Evolutionary conservation across 30 jellyfish, hydroid and myxozoan species (phyloP).

Genomic region (Aurelia aurita): DNA sequence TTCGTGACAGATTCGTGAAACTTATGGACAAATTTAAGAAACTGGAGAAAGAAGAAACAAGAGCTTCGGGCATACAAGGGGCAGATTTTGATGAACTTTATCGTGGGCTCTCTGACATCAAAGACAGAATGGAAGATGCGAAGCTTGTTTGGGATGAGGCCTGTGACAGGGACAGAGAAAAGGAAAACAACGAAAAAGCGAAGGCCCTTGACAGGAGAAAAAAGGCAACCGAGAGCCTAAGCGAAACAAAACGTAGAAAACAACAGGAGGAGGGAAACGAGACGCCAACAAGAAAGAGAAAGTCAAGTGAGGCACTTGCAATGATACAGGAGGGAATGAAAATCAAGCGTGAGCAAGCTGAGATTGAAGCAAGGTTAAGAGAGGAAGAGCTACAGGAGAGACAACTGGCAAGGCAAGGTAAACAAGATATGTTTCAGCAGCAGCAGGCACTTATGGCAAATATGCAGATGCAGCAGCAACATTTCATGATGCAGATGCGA

Average conservation of each 20-base stretch:
- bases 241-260: too few relatives aligned
- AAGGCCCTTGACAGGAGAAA: conserved; percentile 15
- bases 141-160: conserved; percentile 3
- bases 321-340: conserved; percentile 32
- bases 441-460: conserved; percentile 24
- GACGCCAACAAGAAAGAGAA: conserved; percentile 26
- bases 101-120: too few relatives aligned
- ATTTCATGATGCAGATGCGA: conserved; percentile 25
- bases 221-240: conserved; percentile 60
- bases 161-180: conserved; percentile 12
- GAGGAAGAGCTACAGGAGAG: conserved; percentile 48
- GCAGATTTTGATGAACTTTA: conserved; percentile 59
- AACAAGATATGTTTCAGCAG: conserved; percentile 32
- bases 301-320: conserved; percentile 26
- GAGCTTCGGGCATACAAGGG: conserved; percentile 61
- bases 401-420: conserved; percentile 11
- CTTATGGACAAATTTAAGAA: conserved; percentile 41
- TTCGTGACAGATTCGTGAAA: conserved; percentile 56
- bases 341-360: conserved; percentile 23
- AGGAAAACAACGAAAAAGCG: too few relatives aligned
- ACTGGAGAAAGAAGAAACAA: conserved; percentile 23
- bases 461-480: conserved; percentile 48
- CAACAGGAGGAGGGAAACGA: conserved; percentile 33
- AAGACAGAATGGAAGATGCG: too few relatives aligned
- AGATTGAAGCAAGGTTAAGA: background rate